These are phyloP conservation scores for Phylloscopus trochiloides DNA, from an alignment of 2,113 vertebrate species.

Conservation along the genomic window DNA sequence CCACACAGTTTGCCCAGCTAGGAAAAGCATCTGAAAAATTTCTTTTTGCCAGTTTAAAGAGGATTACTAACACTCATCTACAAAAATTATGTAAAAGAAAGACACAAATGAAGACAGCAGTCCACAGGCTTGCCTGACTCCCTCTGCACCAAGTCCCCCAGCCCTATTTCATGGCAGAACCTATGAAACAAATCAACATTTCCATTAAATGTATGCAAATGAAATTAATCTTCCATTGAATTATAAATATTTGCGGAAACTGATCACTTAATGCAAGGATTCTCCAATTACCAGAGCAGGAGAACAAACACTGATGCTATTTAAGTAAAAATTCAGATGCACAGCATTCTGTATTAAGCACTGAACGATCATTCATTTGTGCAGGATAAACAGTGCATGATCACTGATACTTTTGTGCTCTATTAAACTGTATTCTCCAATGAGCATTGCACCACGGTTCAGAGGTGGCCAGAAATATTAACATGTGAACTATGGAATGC, in stretches of 20 bases:
- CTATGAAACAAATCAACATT: background rate
- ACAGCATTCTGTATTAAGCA: background rate
- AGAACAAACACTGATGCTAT: background rate
- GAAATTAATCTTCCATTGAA: background rate
- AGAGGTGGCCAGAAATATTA: background rate
- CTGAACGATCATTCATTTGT: background rate
- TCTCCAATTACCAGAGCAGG: background rate
- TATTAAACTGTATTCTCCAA: background rate
- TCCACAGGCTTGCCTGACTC: background rate
- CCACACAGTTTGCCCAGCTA: background rate
- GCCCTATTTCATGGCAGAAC: background rate
- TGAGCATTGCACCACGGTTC: background rate
- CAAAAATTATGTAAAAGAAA: background rate
- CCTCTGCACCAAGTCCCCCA: background rate
- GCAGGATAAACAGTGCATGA: background rate
- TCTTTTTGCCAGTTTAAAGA: background rate
- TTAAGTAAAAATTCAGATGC: background rate
- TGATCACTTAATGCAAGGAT: background rate
- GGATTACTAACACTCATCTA: background rate
- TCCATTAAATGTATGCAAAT: background rate
- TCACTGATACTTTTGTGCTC: background rate
- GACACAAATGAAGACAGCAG: background rate
- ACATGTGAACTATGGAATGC: background rate
- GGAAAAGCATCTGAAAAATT: background rate
- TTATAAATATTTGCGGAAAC: background rate